Base-by-base conservation (phyloP, 92 coral and sea anemone species). In the Zoanthus solanderi region DNA sequence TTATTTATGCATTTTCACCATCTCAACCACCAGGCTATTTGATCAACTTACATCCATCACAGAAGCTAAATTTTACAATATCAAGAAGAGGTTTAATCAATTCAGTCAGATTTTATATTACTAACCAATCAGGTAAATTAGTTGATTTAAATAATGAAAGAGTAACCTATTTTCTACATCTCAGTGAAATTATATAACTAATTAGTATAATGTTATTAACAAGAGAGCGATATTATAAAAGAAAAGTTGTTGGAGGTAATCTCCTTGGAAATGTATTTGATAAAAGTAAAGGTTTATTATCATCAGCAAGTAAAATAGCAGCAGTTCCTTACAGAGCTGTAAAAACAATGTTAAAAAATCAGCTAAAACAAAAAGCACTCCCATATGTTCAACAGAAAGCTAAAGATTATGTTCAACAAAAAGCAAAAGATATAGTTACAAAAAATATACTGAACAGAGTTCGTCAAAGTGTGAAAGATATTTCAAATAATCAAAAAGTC, bases 201-300 rank as follows among this genome's bases (percentile, higher is more conserved):
- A 52, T 5, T 52, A 52, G 10, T 78, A 78, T 78, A 10, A 71
- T 31, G 78, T 34, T 83, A 69, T 42, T 83, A 17, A 83, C 87
- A 31, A 30, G 76, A 83, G 87, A 83, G 34, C 53, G 87, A 63
- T 83, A 83, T 32, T 11, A n/a, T 28, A 83, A 83, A 83, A 7
- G 54, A 7, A 50, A 50, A 10, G 3, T 50, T 50, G 4, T 50
- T 10, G 54, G 54, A 7, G 3, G 9, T 1, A 50, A 50, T 50
- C 3, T 50, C 9, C 88, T 63, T 18, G 88, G 79, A 0, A 84
- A 84, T 65, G 88, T 84, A 0, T 84, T 37, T 47, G 79, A 84
- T 47, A 60, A 58, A 9, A 0, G 61, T 0, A 84, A 69, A n/a
- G 23, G 48, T 0, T 15, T 71, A 32, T 18, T 84, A 48, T 84